Base-by-base conservation (phyloP, 2,797 vertebrate genomes). In the Alosa sapidissima region DNA sequence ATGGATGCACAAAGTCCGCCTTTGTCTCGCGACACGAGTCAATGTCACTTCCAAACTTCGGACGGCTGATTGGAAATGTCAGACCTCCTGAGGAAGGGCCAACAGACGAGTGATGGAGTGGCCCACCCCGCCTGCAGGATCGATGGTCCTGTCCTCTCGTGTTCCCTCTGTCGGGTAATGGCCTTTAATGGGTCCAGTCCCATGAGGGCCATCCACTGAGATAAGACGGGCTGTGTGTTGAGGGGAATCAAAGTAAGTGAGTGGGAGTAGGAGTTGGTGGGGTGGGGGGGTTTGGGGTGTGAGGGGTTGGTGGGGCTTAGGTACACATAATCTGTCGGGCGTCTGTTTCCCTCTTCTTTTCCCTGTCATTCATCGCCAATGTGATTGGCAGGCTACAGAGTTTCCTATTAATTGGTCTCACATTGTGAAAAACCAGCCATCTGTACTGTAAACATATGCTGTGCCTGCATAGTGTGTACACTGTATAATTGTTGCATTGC, bases 111-210 rank as follows among this genome's bases (percentile, higher is more conserved):
- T 84, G 87, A 86, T 87, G 83, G 89, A 84, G 52, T 47, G 84
- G 84, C 83, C 86, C 45, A 51, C 49, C 85, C 58, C 81, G 24
- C 68, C 83, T 84, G 60, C 87, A 11, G 45, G 87, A 93, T 93
- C 91, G 90, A 89, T 90, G 87, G 28, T 82, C 83, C 86, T 83
- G 86, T 85, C 85, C 85, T 90, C 85, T 89, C 86, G 88, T 88
- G 88, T 86, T 90, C 88, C 86, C 88, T 91, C 86, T 88, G 14
- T 92, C 85, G 90, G 90, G 91, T 93, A 93, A 93, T 91, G 91
- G 91, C 82, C 85, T 91, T 90, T 93, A 92, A 93, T 93, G 91
- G 91, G 84, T 84, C 87, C 16, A 6, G 10, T 89, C 93, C 86
- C 85, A 3, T 10, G 89, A 86, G 92, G 88, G 82, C 58, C 88